Evolutionary conservation across 2,888 invertebrate species (phyloP), one percentile per base, ranked within the genome.

Genomic region (Tipula helvola): DNA sequence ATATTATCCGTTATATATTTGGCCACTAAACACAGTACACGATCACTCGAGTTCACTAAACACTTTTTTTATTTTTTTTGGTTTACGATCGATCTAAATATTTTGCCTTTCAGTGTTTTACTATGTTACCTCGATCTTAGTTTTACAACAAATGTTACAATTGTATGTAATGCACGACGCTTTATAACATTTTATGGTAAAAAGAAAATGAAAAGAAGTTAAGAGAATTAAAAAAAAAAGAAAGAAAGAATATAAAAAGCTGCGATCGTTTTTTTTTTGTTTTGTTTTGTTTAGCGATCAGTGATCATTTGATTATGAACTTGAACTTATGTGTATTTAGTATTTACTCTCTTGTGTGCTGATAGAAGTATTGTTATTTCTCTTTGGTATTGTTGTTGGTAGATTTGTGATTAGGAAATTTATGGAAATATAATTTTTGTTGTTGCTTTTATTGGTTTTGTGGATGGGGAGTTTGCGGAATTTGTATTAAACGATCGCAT

Each of bases 141-240:
- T 90, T 91, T 90, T 90, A 89, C 89, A 91, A 91, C 91, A 91
- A 91, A 91, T 91, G 91, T 91, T 91, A 90, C 90, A 88, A 88
- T 89, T 89, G 89, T 88, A 28, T 89, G 90, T 89, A 84, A 90
- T 90, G 90, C 90, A 91, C 91, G 90, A 90, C 91, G 90, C 91
- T 91, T 91, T 91, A 91, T 91, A 91, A 91, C 90, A 91, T 90
- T 86, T 86, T 71, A 71, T 71, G 28, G 71, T 71, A 71, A 71
- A 71, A 71, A 71, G 28, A 71, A 71, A 71, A 71, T 71, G 28
- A 71, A 71, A 71, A 28, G 28, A 71, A 71, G 28, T 28, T 28
- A 71, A 71, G 71, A 71, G 71, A 71, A 71, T 71, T 5, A 5
- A 16, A 16, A 7, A 28, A n/a, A 71, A 57, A 57, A 57, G 71